phyloP scores from a whole-genome alignment of 2,797 vertebrate species.

The Oryzias dopingdopingensis region DNA sequence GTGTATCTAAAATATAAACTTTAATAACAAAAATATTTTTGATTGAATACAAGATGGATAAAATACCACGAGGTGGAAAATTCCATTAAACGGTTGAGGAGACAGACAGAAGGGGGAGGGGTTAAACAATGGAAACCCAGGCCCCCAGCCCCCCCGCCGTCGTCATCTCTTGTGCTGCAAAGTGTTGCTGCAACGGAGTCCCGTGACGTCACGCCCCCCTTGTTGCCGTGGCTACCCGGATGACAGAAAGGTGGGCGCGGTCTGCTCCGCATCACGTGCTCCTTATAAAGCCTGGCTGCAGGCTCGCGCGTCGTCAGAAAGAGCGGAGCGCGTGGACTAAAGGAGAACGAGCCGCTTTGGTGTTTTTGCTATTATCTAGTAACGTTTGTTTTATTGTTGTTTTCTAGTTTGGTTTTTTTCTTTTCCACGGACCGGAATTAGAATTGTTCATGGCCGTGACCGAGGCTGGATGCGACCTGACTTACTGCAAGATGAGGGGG shows the following conservation, averaged over 20 bases:
- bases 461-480: slow-evolving; percentile 76
- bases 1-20: too few relatives aligned
- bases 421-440: too few relatives aligned
- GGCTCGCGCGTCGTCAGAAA: slow-evolving; percentile 7
- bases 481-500: slow-evolving; percentile 82
- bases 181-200: slow-evolving; percentile 61
- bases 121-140: background rate
- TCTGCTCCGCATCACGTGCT: slow-evolving; percentile 62
- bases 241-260: slow-evolving; percentile 56
- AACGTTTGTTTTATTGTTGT: background rate
- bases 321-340: slow-evolving; percentile 3
- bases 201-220: slow-evolving; percentile 69
- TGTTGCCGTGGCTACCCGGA: slow-evolving; percentile 61
- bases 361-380: background rate
- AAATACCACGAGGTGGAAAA: too few relatives aligned
- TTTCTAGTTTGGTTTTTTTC: background rate
- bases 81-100: slow-evolving; percentile 5
- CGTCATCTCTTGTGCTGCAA: slow-evolving; percentile 17
- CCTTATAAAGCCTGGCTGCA: slow-evolving; percentile 50
- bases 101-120: slow-evolving; percentile 14
- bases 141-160: slow-evolving; percentile 7
- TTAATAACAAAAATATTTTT: too few relatives aligned
- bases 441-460: slow-evolving; percentile 73
- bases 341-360: background rate
- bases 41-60: too few relatives aligned